A percentile compares a stretch with the other conserved stretches of the same genome.
Evolutionary conservation across 1,140 invertebrate species (phyloP).

Genomic region (Cataglyphis hispanica): DNA sequence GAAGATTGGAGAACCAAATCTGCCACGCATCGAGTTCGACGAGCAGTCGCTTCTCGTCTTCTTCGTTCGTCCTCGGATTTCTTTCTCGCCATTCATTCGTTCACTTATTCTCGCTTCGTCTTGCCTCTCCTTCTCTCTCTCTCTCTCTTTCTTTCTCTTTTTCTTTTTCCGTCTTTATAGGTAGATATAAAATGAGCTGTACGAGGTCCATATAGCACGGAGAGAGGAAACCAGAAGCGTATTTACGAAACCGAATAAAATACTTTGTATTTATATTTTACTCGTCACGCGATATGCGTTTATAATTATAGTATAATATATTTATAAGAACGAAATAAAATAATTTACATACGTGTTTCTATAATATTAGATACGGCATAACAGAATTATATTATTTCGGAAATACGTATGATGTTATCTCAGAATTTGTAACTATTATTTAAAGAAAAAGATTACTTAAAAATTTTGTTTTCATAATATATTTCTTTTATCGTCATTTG

Average conservation of each 20-base stretch:
- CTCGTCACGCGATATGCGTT: neutral
- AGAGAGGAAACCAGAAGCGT: constrained; percentile 14
- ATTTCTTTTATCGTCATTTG: neutral
- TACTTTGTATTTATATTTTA: neutral
- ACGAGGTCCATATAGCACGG: constrained; percentile 77
- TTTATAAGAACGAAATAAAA: neutral
- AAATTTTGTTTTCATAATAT: neutral
- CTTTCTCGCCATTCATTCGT: constrained; percentile 27
- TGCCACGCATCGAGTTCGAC: constrained; percentile 84
- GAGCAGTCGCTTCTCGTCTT: constrained; percentile 66
- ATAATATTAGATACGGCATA: neutral
- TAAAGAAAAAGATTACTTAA: neutral
- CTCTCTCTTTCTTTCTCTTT: constrained; percentile 14
- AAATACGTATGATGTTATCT: neutral
- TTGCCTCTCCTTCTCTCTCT: neutral
- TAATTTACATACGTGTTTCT: neutral
- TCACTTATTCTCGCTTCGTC: constrained; percentile 26
- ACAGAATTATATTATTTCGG: neutral
- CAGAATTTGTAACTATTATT: neutral
- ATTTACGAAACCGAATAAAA: constrained; percentile 11
- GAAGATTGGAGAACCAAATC: constrained; percentile 85
- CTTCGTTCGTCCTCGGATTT: constrained; percentile 36
- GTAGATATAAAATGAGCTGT: constrained; percentile 85
- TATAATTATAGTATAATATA: neutral
- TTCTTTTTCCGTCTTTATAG: constrained; percentile 67